Conservation (phyloP, 2,113 vertebrate genomes). For the Nannospalax galili region DNA sequence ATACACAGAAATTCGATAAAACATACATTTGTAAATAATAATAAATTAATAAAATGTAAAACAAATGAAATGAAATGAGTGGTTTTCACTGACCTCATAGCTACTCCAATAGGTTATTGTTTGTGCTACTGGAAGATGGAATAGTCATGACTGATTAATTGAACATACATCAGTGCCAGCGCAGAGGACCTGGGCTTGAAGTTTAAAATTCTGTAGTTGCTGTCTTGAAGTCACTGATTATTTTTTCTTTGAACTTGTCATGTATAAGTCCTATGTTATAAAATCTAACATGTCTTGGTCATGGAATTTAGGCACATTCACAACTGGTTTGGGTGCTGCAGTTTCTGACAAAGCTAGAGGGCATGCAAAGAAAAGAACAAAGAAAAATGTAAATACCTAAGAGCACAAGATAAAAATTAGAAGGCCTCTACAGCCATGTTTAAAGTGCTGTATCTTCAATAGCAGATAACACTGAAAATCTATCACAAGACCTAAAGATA, state of each 20-base stretch:
- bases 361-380: background rate
- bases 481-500: background rate
- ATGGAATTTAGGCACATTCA: background rate
- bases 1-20: too few species aligned
- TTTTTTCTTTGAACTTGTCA: background rate
- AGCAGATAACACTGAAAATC: background rate
- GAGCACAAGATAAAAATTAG: background rate
- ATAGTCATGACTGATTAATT: background rate
- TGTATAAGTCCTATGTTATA: background rate
- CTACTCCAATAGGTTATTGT: background rate
- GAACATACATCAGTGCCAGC: too few species aligned
- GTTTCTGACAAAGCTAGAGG: background rate
- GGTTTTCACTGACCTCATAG: background rate
- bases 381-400: background rate
- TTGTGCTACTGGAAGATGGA: background rate
- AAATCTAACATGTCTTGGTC: too few species aligned
- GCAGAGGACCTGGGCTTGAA: background rate
- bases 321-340: too few species aligned
- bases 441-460: background rate
- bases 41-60: background rate
- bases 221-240: background rate
- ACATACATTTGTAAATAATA: too few species aligned
- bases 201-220: background rate
- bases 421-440: background rate
- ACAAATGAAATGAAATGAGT: background rate